phyloP scores from a whole-genome alignment of 2,113 vertebrate species.

The Nothocercus nigrocapillus region DNA sequence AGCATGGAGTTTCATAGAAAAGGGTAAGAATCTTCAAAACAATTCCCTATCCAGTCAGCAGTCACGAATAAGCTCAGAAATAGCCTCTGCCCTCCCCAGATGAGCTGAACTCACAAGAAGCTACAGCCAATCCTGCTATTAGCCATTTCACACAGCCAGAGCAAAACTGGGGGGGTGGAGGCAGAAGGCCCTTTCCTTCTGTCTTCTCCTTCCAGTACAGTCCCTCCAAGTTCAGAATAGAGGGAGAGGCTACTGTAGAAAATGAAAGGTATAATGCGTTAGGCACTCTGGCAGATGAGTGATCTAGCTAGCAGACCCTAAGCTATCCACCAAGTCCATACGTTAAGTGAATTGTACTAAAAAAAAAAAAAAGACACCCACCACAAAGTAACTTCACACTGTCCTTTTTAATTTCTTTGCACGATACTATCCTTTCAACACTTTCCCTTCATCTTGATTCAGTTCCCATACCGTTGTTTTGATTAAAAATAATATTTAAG shows the following conservation, averaged over 20 bases:
- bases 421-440: background rate
- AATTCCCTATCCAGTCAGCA: background rate
- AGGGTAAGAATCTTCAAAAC: background rate
- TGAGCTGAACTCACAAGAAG: background rate
- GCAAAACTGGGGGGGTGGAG: too few species aligned
- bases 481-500: background rate
- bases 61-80: background rate
- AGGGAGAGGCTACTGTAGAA: background rate
- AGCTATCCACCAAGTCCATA: background rate
- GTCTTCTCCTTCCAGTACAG: background rate
- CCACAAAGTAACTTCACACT: background rate
- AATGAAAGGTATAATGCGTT: background rate
- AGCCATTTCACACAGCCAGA: background rate
- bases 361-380: too few species aligned
- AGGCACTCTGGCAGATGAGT: background rate
- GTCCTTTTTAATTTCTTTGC: background rate
- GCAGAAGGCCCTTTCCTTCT: background rate
- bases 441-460: background rate
- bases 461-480: background rate
- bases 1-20: background rate
- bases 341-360: background rate
- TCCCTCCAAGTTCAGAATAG: fast-evolving
- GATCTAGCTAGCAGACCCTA: background rate
- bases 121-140: background rate
- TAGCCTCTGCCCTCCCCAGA: background rate